Conservation (phyloP, 2,797 vertebrate species). For the Rhincodon typus region DNA sequence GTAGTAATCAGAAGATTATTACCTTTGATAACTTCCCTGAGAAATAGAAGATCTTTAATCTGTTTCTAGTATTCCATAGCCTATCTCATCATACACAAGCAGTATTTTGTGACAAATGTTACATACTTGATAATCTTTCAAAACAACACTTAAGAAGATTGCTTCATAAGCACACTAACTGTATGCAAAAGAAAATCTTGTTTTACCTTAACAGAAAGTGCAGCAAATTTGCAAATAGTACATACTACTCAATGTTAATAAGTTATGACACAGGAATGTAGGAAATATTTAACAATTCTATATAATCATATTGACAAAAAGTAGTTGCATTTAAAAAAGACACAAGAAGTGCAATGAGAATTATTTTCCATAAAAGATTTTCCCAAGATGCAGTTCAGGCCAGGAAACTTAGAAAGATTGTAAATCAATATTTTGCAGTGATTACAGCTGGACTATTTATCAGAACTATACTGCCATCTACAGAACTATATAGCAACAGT, state of each 20-base stretch:
- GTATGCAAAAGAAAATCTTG: neutral
- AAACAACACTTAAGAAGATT: neutral
- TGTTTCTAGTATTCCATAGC: slow-evolving; percentile 8
- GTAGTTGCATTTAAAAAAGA: too few species aligned
- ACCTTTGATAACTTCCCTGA: neutral
- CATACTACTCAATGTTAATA: neutral
- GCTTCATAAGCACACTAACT: neutral
- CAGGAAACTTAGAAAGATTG: neutral
- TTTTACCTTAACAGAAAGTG: neutral
- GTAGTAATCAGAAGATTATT: too few species aligned
- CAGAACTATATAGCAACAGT: neutral
- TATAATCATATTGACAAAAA: neutral
- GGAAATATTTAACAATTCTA: neutral
- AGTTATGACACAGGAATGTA: neutral
- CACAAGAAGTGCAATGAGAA: neutral
- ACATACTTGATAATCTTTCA: neutral
- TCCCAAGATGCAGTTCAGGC: neutral
- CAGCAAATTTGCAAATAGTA: neutral
- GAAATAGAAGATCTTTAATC: slow-evolving; percentile 5
- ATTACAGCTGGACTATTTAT: neutral
- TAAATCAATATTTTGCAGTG: neutral
- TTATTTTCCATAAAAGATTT: neutral
- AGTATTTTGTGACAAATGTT: neutral
- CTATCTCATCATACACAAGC: neutral
- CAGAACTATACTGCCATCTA: slow-evolving; percentile 34